A percentile compares a stretch with the other conserved stretches of the same genome.
These are phyloP conservation scores for Pangasius djambal DNA, from an alignment of 2,797 vertebrate species.

Conservation along the genomic window DNA sequence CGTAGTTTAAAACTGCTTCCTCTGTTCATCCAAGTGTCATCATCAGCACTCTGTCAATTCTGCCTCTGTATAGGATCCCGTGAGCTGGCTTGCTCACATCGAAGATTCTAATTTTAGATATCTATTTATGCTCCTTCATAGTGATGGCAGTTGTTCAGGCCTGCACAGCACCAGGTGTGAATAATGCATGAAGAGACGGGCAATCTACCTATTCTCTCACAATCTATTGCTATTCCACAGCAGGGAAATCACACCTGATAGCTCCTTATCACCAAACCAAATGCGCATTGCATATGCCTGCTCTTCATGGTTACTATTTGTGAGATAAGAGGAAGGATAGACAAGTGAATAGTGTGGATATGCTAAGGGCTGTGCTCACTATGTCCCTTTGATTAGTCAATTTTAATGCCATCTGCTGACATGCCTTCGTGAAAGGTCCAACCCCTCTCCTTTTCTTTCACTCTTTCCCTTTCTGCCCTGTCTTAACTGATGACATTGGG, in stretches of 20 bases:
- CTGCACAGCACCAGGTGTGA: constrained; percentile 51
- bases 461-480: constrained; percentile 14
- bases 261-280: constrained; percentile 63
- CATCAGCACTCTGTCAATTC: constrained; percentile 35
- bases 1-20: constrained; percentile 26
- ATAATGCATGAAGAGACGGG: constrained; percentile 62
- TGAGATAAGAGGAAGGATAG: constrained; percentile 54
- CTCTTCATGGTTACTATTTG: constrained; percentile 58
- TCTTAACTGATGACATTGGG: constrained; percentile 54
- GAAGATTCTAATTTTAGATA: constrained; percentile 67
- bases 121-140: constrained; percentile 61
- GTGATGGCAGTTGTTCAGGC: constrained; percentile 55
- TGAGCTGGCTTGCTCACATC: constrained; percentile 51
- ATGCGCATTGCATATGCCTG: constrained; percentile 55
- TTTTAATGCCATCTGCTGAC: constrained; percentile 60
- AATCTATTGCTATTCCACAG: constrained; percentile 61
- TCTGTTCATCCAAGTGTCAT: constrained; percentile 22
- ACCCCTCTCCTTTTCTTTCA: constrained; percentile 34
- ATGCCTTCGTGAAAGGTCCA: constrained; percentile 47
- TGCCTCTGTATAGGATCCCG: constrained; percentile 41
- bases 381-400: constrained; percentile 45
- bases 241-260: constrained; percentile 59
- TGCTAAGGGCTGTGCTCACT: constrained; percentile 19
- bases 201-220: constrained; percentile 40
- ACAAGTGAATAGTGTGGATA: constrained; percentile 1